Percentiles rank a stretch among this genome's conserved stretches.
Conservation (phyloP, 2,888 invertebrate genomes). For the Bellardia bayeri region DNA sequence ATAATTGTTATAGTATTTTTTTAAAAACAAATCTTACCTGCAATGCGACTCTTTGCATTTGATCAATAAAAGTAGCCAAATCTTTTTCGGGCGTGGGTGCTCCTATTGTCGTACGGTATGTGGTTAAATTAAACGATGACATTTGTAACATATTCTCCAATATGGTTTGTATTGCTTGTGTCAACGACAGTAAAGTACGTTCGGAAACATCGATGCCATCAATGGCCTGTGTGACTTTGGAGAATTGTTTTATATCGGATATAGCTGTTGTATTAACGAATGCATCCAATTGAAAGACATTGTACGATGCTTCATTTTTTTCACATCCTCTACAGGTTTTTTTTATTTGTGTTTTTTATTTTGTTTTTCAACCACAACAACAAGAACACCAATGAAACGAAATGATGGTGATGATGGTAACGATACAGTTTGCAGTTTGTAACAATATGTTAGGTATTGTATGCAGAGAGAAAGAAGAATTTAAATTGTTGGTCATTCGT, state of each 20-base stretch:
- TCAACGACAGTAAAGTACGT: slow-evolving; percentile 82
- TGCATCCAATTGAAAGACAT: slow-evolving; percentile 89
- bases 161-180: slow-evolving; percentile 83
- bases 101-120: slow-evolving; percentile 82
- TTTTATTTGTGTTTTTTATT: not conserved
- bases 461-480: not conserved
- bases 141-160: slow-evolving; percentile 83
- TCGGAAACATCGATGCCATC: slow-evolving; percentile 83
- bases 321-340: slow-evolving; percentile 87
- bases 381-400: not conserved
- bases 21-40: slow-evolving; percentile 79
- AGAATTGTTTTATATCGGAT: slow-evolving; percentile 83
- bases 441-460: not conserved
- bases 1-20: not conserved
- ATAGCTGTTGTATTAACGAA: slow-evolving; percentile 88
- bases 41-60: slow-evolving; percentile 84
- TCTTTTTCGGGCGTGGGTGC: slow-evolving; percentile 84
- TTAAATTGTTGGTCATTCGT: slow-evolving; percentile 15
- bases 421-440: not conserved
- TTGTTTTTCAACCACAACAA: not conserved
- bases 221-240: slow-evolving; percentile 83
- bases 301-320: slow-evolving; percentile 89
- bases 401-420: not conserved
- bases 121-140: slow-evolving; percentile 83
- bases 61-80: slow-evolving; percentile 84